Evolutionary conservation across 2,113 vertebrate species (phyloP), one percentile per base, ranked within the genome.

Genomic region (Siniperca knerii): DNA sequence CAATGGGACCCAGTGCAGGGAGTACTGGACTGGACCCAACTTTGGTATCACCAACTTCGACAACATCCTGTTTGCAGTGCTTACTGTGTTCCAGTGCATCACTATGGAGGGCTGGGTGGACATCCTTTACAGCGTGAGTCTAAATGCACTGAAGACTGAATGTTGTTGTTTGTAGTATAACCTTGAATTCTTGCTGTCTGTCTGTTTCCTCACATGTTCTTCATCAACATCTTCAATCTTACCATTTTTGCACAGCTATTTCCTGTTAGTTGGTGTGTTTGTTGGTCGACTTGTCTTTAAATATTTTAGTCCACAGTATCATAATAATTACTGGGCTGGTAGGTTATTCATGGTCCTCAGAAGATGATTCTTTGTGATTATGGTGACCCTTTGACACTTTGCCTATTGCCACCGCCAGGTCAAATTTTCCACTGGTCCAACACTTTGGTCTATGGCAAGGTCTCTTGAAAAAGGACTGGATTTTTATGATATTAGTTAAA

Each of bases 91-190:
- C 95, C 98, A 99, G 95, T 99, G 98, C 93, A 99, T 99, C 95
- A 99, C 98, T 84, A 99, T 99, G 98, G 98, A 99, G 85, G 98
- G 98, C 73, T 99, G 98, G 98, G 98, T 97, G 0, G 98, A 99
- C 74, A 97, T 99, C 85, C 97, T 99, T 58, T 99, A 99, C 95
- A 96, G 94, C 0, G 98, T 99, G 92, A 98, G 98, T 97, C 64
- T 55, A 52, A 21, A 4, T 11, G 11, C 20, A 54, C 54, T 18
- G 9, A 18, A 66, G 8, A 37, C 11, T 18, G 21, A 40, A 4
- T 8, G 18, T 21, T 52, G 6, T 18, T 25, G 21, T 52, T 15
- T 33, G 58, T 33, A 20, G 8, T 68, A n/a, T 46, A 60, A 50
- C n/a, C 57, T 48, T 33, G 12, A 15, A 65, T 65, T 55, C 10